A percentile compares a stretch with the other conserved stretches of the same genome.
Conservation (phyloP, 2,888 invertebrate genomes). For the Gryllus longicercus region DNA sequence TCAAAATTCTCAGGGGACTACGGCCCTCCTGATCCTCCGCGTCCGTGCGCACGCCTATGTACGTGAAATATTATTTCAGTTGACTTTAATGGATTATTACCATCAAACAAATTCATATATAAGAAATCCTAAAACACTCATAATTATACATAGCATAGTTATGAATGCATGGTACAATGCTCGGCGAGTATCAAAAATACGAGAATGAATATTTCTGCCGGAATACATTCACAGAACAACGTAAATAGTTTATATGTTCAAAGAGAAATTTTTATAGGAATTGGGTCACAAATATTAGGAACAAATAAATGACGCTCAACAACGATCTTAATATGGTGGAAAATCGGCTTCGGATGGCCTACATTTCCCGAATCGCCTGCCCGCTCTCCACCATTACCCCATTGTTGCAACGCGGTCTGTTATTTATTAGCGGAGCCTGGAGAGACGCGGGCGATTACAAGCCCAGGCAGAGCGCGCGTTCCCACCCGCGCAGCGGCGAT, state of each 20-base stretch:
- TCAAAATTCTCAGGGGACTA: too few species aligned
- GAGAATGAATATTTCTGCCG: too few species aligned
- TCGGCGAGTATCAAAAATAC: too few species aligned
- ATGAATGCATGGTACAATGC: too few species aligned
- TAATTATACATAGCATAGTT: too few species aligned
- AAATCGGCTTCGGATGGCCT: neutral
- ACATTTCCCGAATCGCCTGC: neutral
- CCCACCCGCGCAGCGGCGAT: neutral
- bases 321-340: neutral
- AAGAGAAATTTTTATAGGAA: neutral
- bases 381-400: neutral
- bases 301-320: neutral
- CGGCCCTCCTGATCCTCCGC: too few species aligned
- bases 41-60: too few species aligned
- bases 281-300: neutral
- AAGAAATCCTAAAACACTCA: too few species aligned
- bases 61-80: too few species aligned
- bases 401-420: neutral
- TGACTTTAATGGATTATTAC: too few species aligned
- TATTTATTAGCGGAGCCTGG: conserved; percentile 5
- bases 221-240: too few species aligned
- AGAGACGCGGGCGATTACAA: neutral
- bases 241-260: neutral
- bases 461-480: neutral
- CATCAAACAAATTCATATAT: too few species aligned